Percentiles rank a stretch among this genome's conserved stretches.
These are phyloP conservation scores for Podarcis cretensis DNA, from an alignment of 2,113 vertebrate species.

Conservation along the genomic window DNA sequence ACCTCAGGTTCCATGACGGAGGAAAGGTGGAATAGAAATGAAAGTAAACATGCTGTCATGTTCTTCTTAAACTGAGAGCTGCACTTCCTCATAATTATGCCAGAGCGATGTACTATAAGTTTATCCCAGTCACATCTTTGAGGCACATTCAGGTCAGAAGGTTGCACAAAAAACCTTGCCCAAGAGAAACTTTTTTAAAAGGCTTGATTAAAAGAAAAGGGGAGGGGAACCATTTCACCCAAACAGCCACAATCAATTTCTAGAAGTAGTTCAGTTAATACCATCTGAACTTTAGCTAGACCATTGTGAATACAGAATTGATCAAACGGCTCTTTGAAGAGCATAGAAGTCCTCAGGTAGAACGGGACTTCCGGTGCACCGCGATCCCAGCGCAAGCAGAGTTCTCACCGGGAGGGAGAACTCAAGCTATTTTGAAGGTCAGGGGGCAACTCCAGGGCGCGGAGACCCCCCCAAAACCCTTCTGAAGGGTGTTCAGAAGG, in stretches of 20 bases:
- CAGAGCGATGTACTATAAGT: not conserved
- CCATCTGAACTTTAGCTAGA: conserved; percentile 46
- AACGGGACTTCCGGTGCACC: no score
- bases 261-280: conserved; percentile 44
- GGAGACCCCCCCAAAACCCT: no score
- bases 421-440: no score
- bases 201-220: not conserved
- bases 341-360: conserved; percentile 39
- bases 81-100: not conserved
- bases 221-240: not conserved
- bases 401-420: no score
- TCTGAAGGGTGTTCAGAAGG: no score
- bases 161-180: not conserved
- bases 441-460: no score
- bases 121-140: not conserved
- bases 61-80: not conserved
- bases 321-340: conserved; percentile 57
- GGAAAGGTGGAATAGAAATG: no score
- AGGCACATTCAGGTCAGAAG: not conserved
- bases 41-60: not conserved
- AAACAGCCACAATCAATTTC: not conserved
- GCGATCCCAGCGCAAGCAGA: no score
- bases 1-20: no score
- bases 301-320: conserved; percentile 32
- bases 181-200: not conserved